Percentiles rank a stretch among this genome's conserved stretches.
These are phyloP conservation scores for Scyliorhinus canicula DNA, from an alignment of 2,797 vertebrate species.

Conservation along the genomic window DNA sequence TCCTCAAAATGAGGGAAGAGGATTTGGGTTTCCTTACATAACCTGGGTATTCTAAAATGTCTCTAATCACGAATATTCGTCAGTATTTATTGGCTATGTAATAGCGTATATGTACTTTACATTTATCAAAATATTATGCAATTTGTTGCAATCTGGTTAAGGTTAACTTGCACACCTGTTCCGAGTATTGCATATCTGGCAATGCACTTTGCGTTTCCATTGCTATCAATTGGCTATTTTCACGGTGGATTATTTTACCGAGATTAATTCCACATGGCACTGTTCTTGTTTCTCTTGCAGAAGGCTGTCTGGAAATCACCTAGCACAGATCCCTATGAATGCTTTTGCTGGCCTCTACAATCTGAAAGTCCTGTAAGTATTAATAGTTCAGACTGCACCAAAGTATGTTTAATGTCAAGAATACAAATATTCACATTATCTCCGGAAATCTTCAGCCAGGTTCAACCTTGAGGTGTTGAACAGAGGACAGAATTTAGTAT, in stretches of 20 bases:
- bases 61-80: background rate
- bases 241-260: background rate
- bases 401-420: background rate
- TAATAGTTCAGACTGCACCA: background rate
- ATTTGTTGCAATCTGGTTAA: slow-evolving; percentile 7
- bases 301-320: slow-evolving; percentile 88
- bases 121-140: background rate
- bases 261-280: background rate
- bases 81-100: background rate
- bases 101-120: background rate
- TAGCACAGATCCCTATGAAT: slow-evolving; percentile 75
- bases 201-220: background rate
- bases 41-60: background rate
- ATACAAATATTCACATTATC: background rate
- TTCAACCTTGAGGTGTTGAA: background rate
- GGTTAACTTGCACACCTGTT: slow-evolving; percentile 5
- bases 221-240: slow-evolving; percentile 22
- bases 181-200: background rate
- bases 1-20: background rate
- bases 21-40: background rate
- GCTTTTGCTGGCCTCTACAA: slow-evolving; percentile 81
- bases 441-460: background rate
- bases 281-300: slow-evolving; percentile 55
- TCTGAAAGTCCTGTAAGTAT: slow-evolving; percentile 90
- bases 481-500: background rate